phyloP scores from a whole-genome alignment of 2,888 invertebrate species.

The Stictocephala bisonia region DNA sequence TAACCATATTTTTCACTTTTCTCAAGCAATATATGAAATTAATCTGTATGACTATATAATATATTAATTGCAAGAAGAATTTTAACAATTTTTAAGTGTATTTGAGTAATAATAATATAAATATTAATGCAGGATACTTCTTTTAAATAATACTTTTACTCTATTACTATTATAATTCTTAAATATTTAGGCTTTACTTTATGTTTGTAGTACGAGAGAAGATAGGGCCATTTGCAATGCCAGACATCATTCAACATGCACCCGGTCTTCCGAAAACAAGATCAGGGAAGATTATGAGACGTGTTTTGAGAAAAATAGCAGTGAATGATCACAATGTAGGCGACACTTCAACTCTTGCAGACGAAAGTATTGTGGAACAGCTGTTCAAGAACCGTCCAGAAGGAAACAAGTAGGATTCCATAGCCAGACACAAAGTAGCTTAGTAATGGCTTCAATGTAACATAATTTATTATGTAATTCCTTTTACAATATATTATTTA shows the following conservation, averaged over 20 bases:
- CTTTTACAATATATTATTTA: too few relatives aligned
- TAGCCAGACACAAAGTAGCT: too few relatives aligned
- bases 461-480: too few relatives aligned
- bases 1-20: too few relatives aligned
- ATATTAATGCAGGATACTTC: too few relatives aligned
- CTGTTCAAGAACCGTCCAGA: slow-evolving; percentile 79
- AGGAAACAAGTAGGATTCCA: slow-evolving; percentile 28
- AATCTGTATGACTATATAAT: too few relatives aligned
- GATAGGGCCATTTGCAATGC: slow-evolving; percentile 96
- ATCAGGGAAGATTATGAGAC: slow-evolving; percentile 98
- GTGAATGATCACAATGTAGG: slow-evolving; percentile 90
- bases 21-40: too few relatives aligned
- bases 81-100: too few relatives aligned
- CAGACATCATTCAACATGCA: slow-evolving; percentile 94
- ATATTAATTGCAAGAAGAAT: too few relatives aligned
- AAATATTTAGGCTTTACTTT: not conserved
- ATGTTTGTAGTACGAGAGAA: slow-evolving; percentile 78
- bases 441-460: too few relatives aligned
- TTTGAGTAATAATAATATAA: too few relatives aligned
- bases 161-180: not conserved
- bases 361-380: slow-evolving; percentile 86
- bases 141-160: too few relatives aligned
- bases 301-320: slow-evolving; percentile 94
- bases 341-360: slow-evolving; percentile 94
- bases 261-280: slow-evolving; percentile 95